Conservation (phyloP, 2,888 invertebrate species). For the Sceliomorpha sp. region DNA sequence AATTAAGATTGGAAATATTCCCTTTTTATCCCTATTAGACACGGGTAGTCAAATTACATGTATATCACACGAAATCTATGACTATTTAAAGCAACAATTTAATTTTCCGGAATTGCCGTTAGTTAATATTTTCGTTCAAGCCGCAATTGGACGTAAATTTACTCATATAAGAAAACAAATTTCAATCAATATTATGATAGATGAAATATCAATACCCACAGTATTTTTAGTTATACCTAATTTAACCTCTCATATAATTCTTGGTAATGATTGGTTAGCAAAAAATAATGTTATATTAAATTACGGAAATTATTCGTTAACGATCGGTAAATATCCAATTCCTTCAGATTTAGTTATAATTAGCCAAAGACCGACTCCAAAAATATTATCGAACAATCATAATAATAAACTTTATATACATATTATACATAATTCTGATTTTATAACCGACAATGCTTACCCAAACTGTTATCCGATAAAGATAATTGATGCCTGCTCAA, state of each 20-base stretch:
- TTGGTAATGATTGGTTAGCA: constrained; percentile 22
- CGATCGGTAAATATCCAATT: neutral
- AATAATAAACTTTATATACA: no score
- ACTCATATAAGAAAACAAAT: constrained; percentile 14
- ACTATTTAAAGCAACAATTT: neutral
- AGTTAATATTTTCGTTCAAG: constrained; percentile 1
- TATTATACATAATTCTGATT: no score
- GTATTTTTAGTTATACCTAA: constrained; percentile 14
- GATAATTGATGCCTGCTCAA: no score
- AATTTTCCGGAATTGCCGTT: constrained; percentile 4
- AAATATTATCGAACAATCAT: no score
- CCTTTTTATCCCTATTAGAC: neutral
- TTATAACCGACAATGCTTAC: no score
- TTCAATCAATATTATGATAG: neutral
- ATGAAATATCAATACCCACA: neutral
- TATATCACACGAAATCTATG: constrained; percentile 6
- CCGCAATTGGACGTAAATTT: constrained; percentile 8
- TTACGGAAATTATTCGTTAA: neutral
- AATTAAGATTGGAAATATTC: neutral
- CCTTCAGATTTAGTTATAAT: neutral
- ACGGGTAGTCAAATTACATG: constrained; percentile 18
- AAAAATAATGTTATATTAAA: no score
- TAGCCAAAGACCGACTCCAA: no score
- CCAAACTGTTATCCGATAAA: no score
- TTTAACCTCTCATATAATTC: constrained; percentile 5